phyloP scores from a whole-genome alignment of 2,113 vertebrate genomes.

The Enhydra lutris region DNA sequence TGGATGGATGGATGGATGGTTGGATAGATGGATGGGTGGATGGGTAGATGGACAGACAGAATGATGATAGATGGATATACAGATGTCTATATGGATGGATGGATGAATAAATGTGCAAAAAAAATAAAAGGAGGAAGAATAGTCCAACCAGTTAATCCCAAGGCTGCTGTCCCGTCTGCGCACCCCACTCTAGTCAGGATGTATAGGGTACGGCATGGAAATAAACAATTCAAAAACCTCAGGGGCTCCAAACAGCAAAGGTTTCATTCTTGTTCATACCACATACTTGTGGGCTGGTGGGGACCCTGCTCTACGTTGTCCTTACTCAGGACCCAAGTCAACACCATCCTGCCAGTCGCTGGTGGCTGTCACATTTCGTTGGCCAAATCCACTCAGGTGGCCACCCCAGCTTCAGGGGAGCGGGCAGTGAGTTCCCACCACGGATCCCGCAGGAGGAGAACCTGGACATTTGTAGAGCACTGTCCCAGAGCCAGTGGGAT shows the following conservation, averaged over 20 bases:
- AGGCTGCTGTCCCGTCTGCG: neutral
- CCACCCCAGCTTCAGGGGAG: neutral
- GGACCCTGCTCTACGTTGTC: neutral
- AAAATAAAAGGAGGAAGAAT: neutral
- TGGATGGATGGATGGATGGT: neutral
- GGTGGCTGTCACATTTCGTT: neutral
- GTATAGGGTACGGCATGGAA: neutral
- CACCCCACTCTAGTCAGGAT: neutral
- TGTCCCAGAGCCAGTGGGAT: neutral
- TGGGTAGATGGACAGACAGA: neutral
- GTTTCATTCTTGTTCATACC: neutral
- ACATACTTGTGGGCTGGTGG: neutral
- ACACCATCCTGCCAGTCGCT: neutral
- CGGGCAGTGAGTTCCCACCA: neutral
- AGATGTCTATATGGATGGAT: neutral
- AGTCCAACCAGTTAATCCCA: neutral
- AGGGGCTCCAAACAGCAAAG: rapidly evolving
- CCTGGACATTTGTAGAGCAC: neutral
- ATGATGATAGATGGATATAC: neutral
- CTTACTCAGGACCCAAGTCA: neutral
- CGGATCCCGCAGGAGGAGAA: neutral
- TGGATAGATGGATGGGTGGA: neutral
- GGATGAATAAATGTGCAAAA: neutral
- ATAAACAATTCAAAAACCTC: neutral
- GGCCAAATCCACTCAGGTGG: neutral